Conservation (phyloP, 1,140 invertebrate species). For the Drosophila lini region DNA sequence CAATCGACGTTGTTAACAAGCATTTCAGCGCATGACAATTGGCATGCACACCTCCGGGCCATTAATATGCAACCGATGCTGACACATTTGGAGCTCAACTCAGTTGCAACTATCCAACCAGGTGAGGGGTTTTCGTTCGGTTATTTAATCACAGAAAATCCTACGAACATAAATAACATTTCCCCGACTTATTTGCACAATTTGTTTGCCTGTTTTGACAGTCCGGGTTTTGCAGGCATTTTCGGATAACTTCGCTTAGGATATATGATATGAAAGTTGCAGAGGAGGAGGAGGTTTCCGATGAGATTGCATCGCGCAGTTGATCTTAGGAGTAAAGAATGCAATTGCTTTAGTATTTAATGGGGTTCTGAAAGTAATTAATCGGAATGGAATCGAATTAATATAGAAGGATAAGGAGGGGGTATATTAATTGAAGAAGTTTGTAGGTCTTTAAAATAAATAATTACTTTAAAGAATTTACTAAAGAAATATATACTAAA, state of each 20-base stretch:
- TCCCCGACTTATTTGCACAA: conserved; percentile 79
- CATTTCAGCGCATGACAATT: conserved; percentile 83
- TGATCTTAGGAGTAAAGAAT: neutral
- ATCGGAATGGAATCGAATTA: neutral
- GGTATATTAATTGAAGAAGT: neutral
- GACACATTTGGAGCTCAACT: conserved; percentile 58
- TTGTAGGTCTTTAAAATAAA: neutral
- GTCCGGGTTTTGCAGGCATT: conserved; percentile 61
- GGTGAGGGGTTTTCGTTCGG: conserved; percentile 20
- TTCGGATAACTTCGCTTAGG: conserved; percentile 14
- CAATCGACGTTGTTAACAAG: conserved; percentile 82
- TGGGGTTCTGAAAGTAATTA: conserved; percentile 18
- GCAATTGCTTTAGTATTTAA: conserved; percentile 1
- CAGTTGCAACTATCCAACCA: conserved; percentile 31
- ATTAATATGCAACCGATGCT: conserved; percentile 73
- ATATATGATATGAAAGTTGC: conserved; percentile 23
- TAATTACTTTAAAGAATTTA: neutral
- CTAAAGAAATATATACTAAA: no score
- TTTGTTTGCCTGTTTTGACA: conserved; percentile 82
- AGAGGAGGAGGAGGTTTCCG: neutral
- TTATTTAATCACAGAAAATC: conserved; percentile 78
- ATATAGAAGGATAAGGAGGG: no score
- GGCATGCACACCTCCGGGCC: conserved; percentile 80
- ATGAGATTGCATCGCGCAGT: conserved; percentile 1
- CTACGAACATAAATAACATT: conserved; percentile 73